Evolutionary conservation across 2,113 vertebrate genomes (phyloP).

Genomic region (Paraplagusia blochii): DNA sequence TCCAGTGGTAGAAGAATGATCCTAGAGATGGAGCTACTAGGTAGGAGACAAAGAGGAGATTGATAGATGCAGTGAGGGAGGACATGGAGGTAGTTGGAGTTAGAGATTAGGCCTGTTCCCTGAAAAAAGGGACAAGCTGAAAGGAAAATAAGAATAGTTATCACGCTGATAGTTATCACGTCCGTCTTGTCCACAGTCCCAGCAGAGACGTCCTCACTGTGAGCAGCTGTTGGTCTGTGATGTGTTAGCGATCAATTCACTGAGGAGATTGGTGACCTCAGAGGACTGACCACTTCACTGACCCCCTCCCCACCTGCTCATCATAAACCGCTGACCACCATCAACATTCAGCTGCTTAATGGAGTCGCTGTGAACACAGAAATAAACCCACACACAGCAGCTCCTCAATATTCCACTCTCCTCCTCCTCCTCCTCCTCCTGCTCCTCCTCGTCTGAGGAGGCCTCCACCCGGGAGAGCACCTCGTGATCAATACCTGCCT

Average conservation of each 20-base stretch:
- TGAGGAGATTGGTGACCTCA: conserved; percentile 64
- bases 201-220: too few species aligned
- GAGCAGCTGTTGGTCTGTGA: conserved; percentile 45
- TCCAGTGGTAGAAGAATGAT: too few species aligned
- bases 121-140: too few species aligned
- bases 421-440: conserved; percentile 15
- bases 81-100: too few species aligned
- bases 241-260: conserved; percentile 72
- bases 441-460: conserved; percentile 1
- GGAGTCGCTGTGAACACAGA: conserved; percentile 37
- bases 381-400: conserved; percentile 34
- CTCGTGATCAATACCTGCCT: conserved; percentile 76
- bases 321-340: conserved; percentile 69
- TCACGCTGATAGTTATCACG: too few species aligned
- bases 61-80: too few species aligned
- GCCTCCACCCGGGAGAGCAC: conserved; percentile 53
- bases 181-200: too few species aligned
- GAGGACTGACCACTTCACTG: conserved; percentile 57
- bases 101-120: too few species aligned
- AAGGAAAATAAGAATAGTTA: too few species aligned
- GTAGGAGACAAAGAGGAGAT: too few species aligned
- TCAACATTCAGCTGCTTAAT: conserved; percentile 37
- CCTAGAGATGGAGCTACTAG: too few species aligned
- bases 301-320: conserved; percentile 51
- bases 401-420: conserved; percentile 67